A percentile compares a stretch with the other conserved stretches of the same genome.
Evolutionary conservation across 2,797 vertebrate genomes (phyloP).

Genomic region (Sebastes matsubarae): DNA sequence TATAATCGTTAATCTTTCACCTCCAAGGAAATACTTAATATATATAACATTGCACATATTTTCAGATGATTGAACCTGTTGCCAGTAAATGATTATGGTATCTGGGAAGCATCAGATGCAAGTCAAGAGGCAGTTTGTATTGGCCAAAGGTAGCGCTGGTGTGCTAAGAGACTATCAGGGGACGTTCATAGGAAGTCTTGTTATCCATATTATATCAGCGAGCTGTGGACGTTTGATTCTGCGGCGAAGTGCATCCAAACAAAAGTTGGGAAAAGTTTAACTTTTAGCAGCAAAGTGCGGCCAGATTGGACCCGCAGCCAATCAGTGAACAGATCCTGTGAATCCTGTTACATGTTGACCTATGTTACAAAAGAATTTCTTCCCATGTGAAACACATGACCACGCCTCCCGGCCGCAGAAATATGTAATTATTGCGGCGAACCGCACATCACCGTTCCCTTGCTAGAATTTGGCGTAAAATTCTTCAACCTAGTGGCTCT

Average conservation of each 20-base stretch:
- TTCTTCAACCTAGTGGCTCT: neutral
- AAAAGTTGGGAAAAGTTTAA: neutral
- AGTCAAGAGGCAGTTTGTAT: neutral
- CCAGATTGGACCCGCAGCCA: too few relatives aligned
- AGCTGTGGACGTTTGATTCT: too few relatives aligned
- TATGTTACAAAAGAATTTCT: too few relatives aligned
- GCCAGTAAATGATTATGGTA: neutral
- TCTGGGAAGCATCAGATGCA: slow-evolving; percentile 31
- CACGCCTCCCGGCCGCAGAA: too few relatives aligned
- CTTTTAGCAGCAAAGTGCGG: too few relatives aligned
- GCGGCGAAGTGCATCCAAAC: neutral
- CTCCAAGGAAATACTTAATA: neutral
- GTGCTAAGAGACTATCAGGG: neutral
- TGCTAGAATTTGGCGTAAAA: neutral
- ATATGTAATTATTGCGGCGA: too few relatives aligned
- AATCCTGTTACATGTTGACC: too few relatives aligned
- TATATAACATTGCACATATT: neutral
- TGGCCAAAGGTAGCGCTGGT: neutral
- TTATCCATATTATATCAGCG: neutral
- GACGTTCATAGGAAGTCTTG: neutral
- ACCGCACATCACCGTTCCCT: too few relatives aligned
- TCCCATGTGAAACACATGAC: too few relatives aligned
- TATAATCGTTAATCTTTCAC: slow-evolving; percentile 21
- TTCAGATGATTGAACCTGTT: slow-evolving; percentile 2
- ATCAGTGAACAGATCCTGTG: too few relatives aligned